Evolutionary conservation across 2,113 vertebrate genomes (phyloP), one percentile per base, ranked within the genome.

Genomic region (Phalacrocorax pelagicus): DNA sequence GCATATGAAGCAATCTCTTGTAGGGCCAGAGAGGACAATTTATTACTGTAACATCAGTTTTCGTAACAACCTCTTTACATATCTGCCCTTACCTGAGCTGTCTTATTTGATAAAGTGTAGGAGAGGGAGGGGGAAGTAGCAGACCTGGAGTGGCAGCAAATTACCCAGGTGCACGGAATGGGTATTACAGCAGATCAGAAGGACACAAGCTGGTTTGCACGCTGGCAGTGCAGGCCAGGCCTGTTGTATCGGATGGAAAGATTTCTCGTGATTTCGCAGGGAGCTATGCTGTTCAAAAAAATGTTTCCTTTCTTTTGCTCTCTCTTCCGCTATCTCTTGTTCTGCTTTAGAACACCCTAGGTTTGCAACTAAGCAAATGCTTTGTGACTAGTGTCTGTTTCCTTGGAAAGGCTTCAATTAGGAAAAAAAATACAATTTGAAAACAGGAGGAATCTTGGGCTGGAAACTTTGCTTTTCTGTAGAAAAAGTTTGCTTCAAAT

Each of bases 401-500:
- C 34, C 49, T 71, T 83, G 62, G 24, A 80, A 83, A 72, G 26
- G 19, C 22, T 72, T 83, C 20, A 36, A 1, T 52, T 66, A n/a
- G 13, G 30, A 63, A 46, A 21, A 52, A 32, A 58, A 19, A 38
- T 0, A 20, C 5, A 20, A 14, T 44, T 52, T 0, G 0, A 74
- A 63, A 73, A 26, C 7, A 75, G 18, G 15, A 46, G 36, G 40
- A 75, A 40, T 36, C 38, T 92, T 71, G 52, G 36, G 5, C 16
- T 83, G 24, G 38, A 72, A 62, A 69, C 12, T 55, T 72, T 36
- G 8, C 8, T 47, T 86, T 82, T 62, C n/a, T 61, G 5, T 49
- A 44, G 29, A 62, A 86, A 34, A 55, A 19, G 12, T 65, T 92
- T 40, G 9, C 36, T 70, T 70, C 49, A 32, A 54, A 36, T n/a